phyloP scores from a whole-genome alignment of 2,888 invertebrate species.

The Polyploca ridens region DNA sequence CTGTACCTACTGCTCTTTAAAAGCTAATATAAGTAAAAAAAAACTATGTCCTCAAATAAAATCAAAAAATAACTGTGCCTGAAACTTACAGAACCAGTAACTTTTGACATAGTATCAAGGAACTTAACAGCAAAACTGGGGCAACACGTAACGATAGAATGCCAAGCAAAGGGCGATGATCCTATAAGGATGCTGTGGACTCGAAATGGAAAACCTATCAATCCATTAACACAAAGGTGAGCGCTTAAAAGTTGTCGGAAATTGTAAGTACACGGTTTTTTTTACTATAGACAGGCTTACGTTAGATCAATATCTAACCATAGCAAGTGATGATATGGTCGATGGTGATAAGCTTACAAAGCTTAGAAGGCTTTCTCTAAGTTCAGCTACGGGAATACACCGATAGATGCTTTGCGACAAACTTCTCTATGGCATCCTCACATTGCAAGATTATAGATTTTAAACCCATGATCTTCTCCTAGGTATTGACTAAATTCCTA shows the following conservation, averaged over 20 bases:
- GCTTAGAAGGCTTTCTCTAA: too few species aligned
- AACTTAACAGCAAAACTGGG: constrained; percentile 92
- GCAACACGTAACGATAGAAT: constrained; percentile 89
- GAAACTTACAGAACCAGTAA: constrained; percentile 88
- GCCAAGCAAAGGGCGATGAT: constrained; percentile 93
- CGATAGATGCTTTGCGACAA: too few species aligned
- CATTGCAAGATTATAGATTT: neutral
- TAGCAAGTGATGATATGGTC: too few species aligned
- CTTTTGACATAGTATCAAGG: constrained; percentile 88
- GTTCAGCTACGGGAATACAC: too few species aligned
- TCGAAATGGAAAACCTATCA: constrained; percentile 89
- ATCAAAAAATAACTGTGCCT: constrained; percentile 21
- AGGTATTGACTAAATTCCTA: neutral
- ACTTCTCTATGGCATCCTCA: too few species aligned
- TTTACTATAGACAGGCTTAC: too few species aligned
- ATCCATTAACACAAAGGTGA: constrained; percentile 82
- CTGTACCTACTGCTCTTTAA: too few species aligned
- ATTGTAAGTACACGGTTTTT: too few species aligned
- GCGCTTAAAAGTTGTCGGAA: neutral
- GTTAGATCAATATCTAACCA: too few species aligned
- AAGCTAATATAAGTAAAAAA: too few species aligned
- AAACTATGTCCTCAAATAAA: neutral
- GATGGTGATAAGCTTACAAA: too few species aligned
- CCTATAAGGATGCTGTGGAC: constrained; percentile 94
- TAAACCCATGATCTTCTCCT: neutral